These are phyloP conservation scores for Toxotes lorentzi DNA, from an alignment of 2,797 vertebrate genomes.

Conservation along the genomic window DNA sequence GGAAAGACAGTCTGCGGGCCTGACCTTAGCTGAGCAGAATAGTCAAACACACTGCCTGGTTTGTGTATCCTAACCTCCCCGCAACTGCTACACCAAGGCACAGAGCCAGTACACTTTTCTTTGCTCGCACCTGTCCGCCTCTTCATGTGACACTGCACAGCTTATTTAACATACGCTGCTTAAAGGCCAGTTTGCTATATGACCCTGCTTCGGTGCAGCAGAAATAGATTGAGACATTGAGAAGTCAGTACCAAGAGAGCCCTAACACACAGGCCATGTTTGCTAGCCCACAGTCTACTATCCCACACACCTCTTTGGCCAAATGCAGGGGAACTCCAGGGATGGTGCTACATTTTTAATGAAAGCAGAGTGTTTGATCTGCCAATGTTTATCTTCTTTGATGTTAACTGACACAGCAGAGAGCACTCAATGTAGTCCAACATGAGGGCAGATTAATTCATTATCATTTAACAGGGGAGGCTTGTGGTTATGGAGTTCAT, in stretches of 20 bases:
- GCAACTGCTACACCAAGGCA: constrained; percentile 39
- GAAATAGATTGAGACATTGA: constrained; percentile 63
- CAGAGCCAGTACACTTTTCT: constrained; percentile 21
- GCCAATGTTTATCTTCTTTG: constrained; percentile 76
- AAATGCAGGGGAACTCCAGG: constrained; percentile 60
- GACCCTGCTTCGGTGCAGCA: constrained; percentile 55
- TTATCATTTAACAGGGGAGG: constrained; percentile 64
- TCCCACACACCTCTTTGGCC: constrained; percentile 70
- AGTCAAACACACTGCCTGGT: constrained; percentile 43
- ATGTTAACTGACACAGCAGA: constrained; percentile 72
- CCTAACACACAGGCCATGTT: constrained; percentile 46
- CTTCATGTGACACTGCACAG: constrained; percentile 36
- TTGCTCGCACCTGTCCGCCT: constrained; percentile 45
- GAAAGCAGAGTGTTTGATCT: constrained; percentile 78
- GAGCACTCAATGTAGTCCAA: constrained; percentile 62
- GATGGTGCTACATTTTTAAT: constrained; percentile 75
- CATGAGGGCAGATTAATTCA: constrained; percentile 75
- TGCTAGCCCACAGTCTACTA: constrained; percentile 47
- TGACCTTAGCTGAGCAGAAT: constrained; percentile 64
- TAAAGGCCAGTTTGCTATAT: constrained; percentile 48
- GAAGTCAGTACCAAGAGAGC: constrained; percentile 59
- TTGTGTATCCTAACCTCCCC: constrained; percentile 31
- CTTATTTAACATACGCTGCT: constrained; percentile 64
- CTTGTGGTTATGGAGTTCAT: constrained; percentile 68
- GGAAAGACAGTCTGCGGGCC: constrained; percentile 76